Evolutionary conservation across 2,113 vertebrate species (phyloP).

Genomic region (Montifringilla adamsi): DNA sequence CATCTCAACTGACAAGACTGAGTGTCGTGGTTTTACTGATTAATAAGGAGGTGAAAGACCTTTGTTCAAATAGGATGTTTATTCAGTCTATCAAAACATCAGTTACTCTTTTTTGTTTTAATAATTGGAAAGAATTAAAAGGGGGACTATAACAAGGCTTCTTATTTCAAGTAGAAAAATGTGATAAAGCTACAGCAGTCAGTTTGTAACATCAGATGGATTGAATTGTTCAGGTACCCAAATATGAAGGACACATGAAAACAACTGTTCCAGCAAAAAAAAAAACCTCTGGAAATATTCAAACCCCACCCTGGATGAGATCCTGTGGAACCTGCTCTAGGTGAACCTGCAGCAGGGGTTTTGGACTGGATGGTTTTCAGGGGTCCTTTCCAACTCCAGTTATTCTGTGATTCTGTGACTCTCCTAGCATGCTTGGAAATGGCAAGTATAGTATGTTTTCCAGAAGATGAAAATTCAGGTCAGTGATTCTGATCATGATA

Average conservation of each 20-base stretch:
- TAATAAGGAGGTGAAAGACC: neutral
- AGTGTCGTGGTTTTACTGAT: neutral
- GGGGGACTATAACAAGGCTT: neutral
- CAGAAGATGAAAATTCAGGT: neutral
- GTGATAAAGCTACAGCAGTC: neutral
- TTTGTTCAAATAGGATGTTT: neutral
- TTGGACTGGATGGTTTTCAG: neutral
- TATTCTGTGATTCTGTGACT: neutral
- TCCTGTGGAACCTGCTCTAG: neutral
- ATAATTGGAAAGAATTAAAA: neutral
- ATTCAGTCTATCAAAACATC: neutral
- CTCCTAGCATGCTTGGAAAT: neutral
- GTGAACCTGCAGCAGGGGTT: neutral
- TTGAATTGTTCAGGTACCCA: neutral
- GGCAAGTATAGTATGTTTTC: neutral
- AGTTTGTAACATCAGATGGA: neutral
- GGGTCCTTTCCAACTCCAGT: neutral
- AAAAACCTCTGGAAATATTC: neutral
- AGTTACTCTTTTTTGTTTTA: neutral
- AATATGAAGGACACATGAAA: neutral
- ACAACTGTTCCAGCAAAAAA: neutral
- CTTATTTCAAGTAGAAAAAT: neutral
- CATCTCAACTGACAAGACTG: neutral
- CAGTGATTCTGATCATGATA: neutral
- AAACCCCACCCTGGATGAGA: neutral